Evolutionary conservation across 2,797 vertebrate species (phyloP).

Genomic region (Sternotherus odoratus): DNA sequence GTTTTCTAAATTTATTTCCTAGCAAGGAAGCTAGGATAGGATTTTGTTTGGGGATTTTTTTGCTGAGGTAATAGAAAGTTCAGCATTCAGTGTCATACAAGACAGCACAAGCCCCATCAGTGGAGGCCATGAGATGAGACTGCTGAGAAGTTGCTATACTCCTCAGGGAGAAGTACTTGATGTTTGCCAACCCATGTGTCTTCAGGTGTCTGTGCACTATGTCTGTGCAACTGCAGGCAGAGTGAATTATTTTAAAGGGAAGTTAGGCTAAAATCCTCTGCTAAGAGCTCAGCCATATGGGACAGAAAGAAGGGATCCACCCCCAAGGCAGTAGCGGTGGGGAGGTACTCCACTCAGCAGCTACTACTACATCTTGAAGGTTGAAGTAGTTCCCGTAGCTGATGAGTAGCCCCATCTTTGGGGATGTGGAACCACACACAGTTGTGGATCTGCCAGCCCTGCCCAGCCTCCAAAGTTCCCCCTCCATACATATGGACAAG

Average conservation of each 20-base stretch:
- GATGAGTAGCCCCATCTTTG: neutral
- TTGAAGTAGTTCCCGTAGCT: neutral
- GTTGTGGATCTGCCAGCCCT: neutral
- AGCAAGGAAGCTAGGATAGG: slow-evolving; percentile 5
- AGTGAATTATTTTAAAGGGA: neutral
- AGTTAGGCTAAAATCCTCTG: neutral
- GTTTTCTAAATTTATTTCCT: slow-evolving; percentile 35
- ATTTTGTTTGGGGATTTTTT: slow-evolving; percentile 1
- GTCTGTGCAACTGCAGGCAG: neutral
- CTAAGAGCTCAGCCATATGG: neutral
- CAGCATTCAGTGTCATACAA: neutral
- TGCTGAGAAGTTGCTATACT: neutral
- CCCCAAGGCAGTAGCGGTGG: neutral
- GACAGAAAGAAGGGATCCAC: neutral
- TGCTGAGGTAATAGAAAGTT: neutral
- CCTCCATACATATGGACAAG: neutral
- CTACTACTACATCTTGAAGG: neutral
- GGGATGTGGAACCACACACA: neutral
- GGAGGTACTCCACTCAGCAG: neutral
- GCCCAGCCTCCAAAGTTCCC: neutral
- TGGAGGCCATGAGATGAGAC: slow-evolving; percentile 1
- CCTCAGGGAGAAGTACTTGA: neutral
- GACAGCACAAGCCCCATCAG: neutral
- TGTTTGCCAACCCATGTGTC: neutral
- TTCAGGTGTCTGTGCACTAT: neutral